Conservation (phyloP, 1,140 invertebrate genomes). For the Pygmarrhopalites habei region DNA sequence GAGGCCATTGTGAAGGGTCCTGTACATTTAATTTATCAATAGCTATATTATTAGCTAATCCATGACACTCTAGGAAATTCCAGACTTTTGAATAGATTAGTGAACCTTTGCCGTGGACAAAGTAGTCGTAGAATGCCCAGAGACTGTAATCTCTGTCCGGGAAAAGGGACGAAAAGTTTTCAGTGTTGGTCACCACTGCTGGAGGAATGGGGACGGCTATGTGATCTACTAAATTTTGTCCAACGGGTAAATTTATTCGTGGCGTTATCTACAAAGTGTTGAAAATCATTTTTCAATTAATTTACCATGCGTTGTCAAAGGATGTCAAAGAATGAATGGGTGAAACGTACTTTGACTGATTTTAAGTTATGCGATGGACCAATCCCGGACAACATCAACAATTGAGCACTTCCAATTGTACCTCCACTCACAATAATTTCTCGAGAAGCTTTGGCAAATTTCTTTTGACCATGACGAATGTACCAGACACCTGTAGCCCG, state of each 20-base stretch:
- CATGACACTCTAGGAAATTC: not conserved
- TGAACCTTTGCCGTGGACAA: not conserved
- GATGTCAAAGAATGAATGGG: not conserved
- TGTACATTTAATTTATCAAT: not conserved
- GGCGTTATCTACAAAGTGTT: conserved; percentile 6
- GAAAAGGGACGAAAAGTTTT: conserved; percentile 2
- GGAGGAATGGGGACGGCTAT: no score
- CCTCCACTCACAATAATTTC: conserved; percentile 19
- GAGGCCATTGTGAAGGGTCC: not conserved
- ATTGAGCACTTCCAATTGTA: conserved; percentile 9
- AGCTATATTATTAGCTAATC: not conserved
- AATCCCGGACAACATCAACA: conserved; percentile 20
- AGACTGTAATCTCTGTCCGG: conserved; percentile 3
- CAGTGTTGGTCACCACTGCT: not conserved
- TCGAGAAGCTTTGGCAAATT: conserved; percentile 4
- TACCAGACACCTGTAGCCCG: conserved; percentile 11
- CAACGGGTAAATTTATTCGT: conserved; percentile 8
- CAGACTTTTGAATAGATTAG: not conserved
- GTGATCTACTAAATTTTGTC: conserved; percentile 16
- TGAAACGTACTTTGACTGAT: not conserved
- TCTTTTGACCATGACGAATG: conserved; percentile 5
- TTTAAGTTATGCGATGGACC: conserved; percentile 8
- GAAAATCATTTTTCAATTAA: not conserved
- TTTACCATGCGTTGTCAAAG: not conserved
- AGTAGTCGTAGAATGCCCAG: not conserved